Conservation (phyloP, 2,797 vertebrate species). For the Xenopus petersii region DNA sequence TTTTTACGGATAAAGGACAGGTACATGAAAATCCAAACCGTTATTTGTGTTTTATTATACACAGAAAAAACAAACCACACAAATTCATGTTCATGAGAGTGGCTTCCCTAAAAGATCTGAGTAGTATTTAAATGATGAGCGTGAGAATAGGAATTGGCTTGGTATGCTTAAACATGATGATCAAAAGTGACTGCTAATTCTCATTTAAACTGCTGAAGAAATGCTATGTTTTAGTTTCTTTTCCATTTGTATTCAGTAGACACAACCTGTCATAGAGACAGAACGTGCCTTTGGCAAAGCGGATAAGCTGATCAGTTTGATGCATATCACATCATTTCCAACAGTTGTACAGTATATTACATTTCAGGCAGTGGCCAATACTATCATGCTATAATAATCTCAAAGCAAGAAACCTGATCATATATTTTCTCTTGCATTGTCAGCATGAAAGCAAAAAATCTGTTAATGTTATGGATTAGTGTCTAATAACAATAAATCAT, state of each 20-base stretch:
- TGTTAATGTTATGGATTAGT: no score
- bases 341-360: conserved; percentile 21
- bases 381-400: not conserved
- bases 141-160: conserved; percentile 27
- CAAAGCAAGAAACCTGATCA: conserved; percentile 12
- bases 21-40: no score
- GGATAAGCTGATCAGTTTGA: conserved; percentile 34
- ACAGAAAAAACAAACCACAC: no score
- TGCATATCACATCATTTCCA: conserved; percentile 39
- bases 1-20: no score
- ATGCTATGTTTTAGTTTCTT: conserved; percentile 26
- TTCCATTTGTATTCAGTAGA: conserved; percentile 26
- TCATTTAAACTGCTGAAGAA: conserved; percentile 32
- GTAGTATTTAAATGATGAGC: no score
- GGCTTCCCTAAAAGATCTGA: no score
- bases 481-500: no score
- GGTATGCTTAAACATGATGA: conserved; percentile 20
- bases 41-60: no score
- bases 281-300: conserved; percentile 25
- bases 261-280: conserved; percentile 20
- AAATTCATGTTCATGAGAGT: no score
- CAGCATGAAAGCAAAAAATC: no score
- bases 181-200: conserved; percentile 34
- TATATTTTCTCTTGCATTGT: no score
- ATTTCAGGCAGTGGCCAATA: conserved; percentile 12